These are phyloP conservation scores for Dissostichus mawsoni DNA, from an alignment of 2,113 vertebrate species.

Conservation along the genomic window DNA sequence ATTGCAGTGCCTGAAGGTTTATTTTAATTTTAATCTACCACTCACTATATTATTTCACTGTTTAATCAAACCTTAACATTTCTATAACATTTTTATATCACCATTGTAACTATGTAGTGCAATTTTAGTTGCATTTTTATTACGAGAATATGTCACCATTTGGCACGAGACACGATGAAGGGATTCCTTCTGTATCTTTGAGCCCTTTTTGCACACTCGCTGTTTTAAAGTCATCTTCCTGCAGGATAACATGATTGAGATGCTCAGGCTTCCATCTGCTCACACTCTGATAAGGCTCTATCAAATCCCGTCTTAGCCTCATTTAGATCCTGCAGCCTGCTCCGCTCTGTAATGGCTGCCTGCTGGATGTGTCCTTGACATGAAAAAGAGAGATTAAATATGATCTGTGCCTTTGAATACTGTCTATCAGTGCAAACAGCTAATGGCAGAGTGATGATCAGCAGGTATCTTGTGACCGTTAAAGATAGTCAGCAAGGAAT, in stretches of 20 bases:
- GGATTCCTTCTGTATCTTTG: not conserved
- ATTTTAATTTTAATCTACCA: not conserved
- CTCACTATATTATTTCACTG: not conserved
- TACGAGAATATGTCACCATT: slow-evolving; percentile 1
- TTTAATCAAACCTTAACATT: not conserved
- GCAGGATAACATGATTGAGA: too few species aligned
- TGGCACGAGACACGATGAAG: not conserved
- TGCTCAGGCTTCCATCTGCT: slow-evolving; percentile 28
- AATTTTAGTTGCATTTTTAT: not conserved
- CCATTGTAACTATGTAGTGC: not conserved
- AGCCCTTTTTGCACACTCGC: not conserved
- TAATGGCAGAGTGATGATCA: not conserved
- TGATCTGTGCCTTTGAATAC: not conserved
- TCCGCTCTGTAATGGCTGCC: slow-evolving; percentile 70
- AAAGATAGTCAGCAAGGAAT: not conserved
- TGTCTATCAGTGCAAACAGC: slow-evolving; percentile 4
- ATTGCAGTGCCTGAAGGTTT: not conserved
- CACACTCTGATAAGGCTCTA: slow-evolving; percentile 17
- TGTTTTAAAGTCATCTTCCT: not conserved
- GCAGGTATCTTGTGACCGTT: slow-evolving; percentile 43
- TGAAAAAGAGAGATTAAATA: slow-evolving; percentile 13
- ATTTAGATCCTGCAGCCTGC: slow-evolving; percentile 31
- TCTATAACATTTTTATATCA: not conserved
- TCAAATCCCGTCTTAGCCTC: slow-evolving; percentile 35
- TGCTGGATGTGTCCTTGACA: slow-evolving; percentile 69